Evolutionary conservation across 2,113 vertebrate genomes (phyloP).

Genomic region (Acrocephalus arundinaceus): DNA sequence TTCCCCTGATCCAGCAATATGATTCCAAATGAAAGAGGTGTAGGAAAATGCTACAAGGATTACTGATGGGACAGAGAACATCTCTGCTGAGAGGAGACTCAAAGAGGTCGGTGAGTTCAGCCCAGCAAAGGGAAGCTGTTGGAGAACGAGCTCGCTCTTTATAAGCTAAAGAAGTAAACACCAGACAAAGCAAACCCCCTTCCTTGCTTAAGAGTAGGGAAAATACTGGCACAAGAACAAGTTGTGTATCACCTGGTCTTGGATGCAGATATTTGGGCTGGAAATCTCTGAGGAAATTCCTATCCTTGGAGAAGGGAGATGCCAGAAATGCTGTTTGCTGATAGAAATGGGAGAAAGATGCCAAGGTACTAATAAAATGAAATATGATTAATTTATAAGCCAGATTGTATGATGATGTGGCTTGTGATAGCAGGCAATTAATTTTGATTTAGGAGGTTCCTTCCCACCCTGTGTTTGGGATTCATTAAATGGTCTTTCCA

Average conservation of each 20-base stretch:
- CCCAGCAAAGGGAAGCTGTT: neutral
- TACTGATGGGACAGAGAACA: neutral
- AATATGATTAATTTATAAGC: constrained; percentile 43
- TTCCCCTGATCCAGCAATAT: neutral
- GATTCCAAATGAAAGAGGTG: neutral
- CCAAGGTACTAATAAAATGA: constrained; percentile 10
- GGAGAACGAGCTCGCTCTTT: neutral
- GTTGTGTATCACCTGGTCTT: neutral
- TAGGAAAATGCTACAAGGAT: neutral
- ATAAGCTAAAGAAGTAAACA: neutral
- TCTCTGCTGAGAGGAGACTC: neutral
- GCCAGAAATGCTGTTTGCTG: neutral
- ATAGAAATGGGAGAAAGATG: neutral
- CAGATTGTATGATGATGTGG: constrained; percentile 9
- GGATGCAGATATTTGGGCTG: neutral
- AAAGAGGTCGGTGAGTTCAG: neutral
- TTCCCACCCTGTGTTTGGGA: neutral
- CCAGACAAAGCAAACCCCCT: neutral
- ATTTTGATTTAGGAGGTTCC: constrained; percentile 39
- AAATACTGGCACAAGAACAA: neutral
- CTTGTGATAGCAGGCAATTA: constrained; percentile 37
- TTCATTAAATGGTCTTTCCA: neutral
- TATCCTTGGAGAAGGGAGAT: neutral
- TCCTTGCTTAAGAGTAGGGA: neutral
- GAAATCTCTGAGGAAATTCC: neutral